A percentile compares a stretch with the other conserved stretches of the same genome.
Conservation (phyloP, 2,797 vertebrate genomes). For the Typhlichthys subterraneus region DNA sequence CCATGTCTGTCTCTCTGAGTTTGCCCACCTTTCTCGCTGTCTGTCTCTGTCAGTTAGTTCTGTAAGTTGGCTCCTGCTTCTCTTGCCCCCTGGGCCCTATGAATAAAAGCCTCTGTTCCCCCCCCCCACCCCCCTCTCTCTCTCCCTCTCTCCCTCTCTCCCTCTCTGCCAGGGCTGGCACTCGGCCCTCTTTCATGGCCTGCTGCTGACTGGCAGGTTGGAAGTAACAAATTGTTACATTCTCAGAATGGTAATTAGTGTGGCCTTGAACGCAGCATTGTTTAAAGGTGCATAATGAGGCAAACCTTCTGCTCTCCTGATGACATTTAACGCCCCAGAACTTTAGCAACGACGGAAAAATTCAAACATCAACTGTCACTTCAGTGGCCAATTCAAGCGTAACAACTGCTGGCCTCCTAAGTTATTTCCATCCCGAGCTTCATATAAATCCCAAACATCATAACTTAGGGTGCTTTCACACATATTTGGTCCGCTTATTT, state of each 20-base stretch:
- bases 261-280: conserved; percentile 94
- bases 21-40: too few species aligned
- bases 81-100: too few species aligned
- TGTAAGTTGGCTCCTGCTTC: too few species aligned
- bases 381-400: conserved; percentile 11
- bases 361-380: conserved; percentile 13
- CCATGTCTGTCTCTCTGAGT: too few species aligned
- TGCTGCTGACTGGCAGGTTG: conserved; percentile 91
- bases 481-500: too few species aligned
- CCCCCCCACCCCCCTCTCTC: conserved; percentile 1
- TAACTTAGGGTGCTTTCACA: conserved; percentile 31
- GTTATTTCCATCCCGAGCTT: conserved; percentile 1
- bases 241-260: conserved; percentile 99
- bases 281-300: conserved; percentile 86
- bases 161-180: conserved; percentile 75
- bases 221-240: conserved; percentile 99
- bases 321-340: conserved; percentile 56
- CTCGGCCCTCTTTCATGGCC: conserved; percentile 87
- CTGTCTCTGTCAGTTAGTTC: too few species aligned
- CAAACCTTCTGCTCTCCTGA: conserved; percentile 86
- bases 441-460: conserved; percentile 21
- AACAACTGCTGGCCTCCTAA: conserved; percentile 10
- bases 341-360: conserved; percentile 28
- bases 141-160: not conserved
- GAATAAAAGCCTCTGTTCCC: conserved; percentile 3